These are phyloP conservation scores for Andricus quercusramuli DNA, from an alignment of 2,888 invertebrate species.

Conservation along the genomic window DNA sequence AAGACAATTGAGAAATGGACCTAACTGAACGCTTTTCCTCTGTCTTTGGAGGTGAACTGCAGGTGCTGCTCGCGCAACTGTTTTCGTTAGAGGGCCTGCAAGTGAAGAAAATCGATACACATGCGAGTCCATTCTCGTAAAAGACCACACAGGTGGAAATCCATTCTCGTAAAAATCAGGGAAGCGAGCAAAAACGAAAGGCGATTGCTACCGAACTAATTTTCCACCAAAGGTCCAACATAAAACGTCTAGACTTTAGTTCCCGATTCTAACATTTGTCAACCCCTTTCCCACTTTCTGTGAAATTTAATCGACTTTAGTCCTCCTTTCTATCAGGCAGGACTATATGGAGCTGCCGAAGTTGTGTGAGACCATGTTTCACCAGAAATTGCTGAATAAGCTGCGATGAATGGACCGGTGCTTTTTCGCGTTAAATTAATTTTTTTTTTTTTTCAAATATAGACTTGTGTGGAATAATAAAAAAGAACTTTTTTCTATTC, in stretches of 20 bases:
- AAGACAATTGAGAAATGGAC: slow-evolving; percentile 62
- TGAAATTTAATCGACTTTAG: neutral
- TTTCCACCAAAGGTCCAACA: neutral
- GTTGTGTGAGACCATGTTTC: too few relatives aligned
- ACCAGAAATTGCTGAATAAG: too few relatives aligned
- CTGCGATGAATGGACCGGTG: too few relatives aligned
- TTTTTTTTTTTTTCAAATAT: too few relatives aligned
- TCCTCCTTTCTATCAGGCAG: too few relatives aligned
- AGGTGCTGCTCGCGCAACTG: slow-evolving; percentile 63
- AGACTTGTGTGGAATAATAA: too few relatives aligned
- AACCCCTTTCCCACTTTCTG: neutral
- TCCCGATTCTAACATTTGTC: neutral
- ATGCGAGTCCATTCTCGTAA: slow-evolving; percentile 21
- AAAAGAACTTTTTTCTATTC: too few relatives aligned
- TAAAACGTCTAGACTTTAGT: neutral
- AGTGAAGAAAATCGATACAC: slow-evolving; percentile 26
- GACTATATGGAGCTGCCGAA: too few relatives aligned
- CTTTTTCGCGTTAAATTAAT: too few relatives aligned
- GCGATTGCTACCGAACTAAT: slow-evolving; percentile 9
- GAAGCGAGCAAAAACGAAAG: neutral
- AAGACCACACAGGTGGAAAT: slow-evolving; percentile 15
- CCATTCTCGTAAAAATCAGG: slow-evolving; percentile 31
- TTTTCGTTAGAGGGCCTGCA: slow-evolving; percentile 53
- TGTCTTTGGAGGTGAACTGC: slow-evolving; percentile 60
- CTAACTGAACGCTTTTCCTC: slow-evolving; percentile 58